phyloP scores from a whole-genome alignment of 2,888 invertebrate species.

The Hypsopygia costalis region DNA sequence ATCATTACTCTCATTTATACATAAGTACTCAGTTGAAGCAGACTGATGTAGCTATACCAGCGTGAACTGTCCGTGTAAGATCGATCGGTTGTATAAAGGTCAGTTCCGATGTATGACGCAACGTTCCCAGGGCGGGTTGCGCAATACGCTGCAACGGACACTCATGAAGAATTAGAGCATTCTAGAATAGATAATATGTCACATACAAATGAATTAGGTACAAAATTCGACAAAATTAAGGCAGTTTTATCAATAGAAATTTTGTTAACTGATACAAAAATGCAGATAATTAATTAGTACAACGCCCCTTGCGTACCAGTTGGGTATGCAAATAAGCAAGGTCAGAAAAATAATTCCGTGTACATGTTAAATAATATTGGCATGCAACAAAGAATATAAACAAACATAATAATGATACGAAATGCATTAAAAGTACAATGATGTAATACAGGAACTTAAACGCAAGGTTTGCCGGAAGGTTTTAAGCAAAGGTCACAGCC shows the following conservation, averaged over 20 bases:
- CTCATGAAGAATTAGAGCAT: conserved; percentile 7
- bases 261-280: no score
- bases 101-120: conserved; percentile 67
- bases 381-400: conserved; percentile 47
- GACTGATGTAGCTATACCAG: conserved; percentile 1
- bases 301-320: conserved; percentile 8
- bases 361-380: conserved; percentile 3
- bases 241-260: no score
- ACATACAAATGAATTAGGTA: no score
- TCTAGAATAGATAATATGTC: not conserved
- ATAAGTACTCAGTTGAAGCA: no score
- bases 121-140: conserved; percentile 58
- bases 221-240: no score
- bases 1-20: no score
- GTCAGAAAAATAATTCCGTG: not conserved
- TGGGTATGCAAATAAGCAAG: conserved; percentile 2
- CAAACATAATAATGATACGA: conserved; percentile 34
- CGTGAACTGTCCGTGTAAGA: conserved; percentile 32
- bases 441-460: conserved; percentile 71
- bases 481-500: conserved; percentile 52
- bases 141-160: conserved; percentile 50
- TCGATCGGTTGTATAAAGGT: conserved; percentile 64
- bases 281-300: no score
- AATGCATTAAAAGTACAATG: conserved; percentile 58
- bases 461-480: conserved; percentile 72